Evolutionary conservation across 2,797 vertebrate genomes (phyloP).

Genomic region (Microctenopoma lineatum): DNA sequence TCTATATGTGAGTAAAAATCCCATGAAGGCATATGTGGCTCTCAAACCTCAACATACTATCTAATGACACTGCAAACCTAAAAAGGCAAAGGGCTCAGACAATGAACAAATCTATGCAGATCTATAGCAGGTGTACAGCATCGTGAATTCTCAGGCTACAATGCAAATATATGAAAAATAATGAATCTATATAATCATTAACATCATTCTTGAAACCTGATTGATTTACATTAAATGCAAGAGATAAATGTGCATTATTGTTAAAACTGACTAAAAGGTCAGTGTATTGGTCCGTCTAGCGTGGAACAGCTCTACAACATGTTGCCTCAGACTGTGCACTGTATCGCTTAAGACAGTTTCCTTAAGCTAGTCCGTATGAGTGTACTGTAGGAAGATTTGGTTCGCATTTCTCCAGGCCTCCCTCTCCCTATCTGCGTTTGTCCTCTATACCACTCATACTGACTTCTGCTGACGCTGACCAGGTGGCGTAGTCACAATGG

Average conservation of each 20-base stretch:
- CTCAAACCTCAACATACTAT: slow-evolving; percentile 35
- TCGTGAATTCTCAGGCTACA: neutral
- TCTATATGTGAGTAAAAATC: neutral
- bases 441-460: slow-evolving; percentile 49
- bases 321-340: neutral
- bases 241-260: slow-evolving; percentile 5
- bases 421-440: slow-evolving; percentile 17
- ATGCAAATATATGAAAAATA: neutral
- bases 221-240: slow-evolving; percentile 16
- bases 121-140: slow-evolving; percentile 13
- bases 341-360: slow-evolving; percentile 7
- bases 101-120: slow-evolving; percentile 23
- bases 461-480: slow-evolving; percentile 81
- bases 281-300: slow-evolving; percentile 16
- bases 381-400: neutral
- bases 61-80: slow-evolving; percentile 44
- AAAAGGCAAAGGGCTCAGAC: slow-evolving; percentile 6
- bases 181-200: neutral
- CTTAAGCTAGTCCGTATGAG: slow-evolving; percentile 14
- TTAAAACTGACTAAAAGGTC: slow-evolving; percentile 28
- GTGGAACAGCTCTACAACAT: neutral
- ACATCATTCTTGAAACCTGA: neutral
- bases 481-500: slow-evolving; percentile 79
- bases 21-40: slow-evolving; percentile 36
- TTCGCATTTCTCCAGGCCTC: slow-evolving; percentile 24